Evolutionary conservation across 2,888 invertebrate species (phyloP).

Genomic region (Brachyopa scutellaris): DNA sequence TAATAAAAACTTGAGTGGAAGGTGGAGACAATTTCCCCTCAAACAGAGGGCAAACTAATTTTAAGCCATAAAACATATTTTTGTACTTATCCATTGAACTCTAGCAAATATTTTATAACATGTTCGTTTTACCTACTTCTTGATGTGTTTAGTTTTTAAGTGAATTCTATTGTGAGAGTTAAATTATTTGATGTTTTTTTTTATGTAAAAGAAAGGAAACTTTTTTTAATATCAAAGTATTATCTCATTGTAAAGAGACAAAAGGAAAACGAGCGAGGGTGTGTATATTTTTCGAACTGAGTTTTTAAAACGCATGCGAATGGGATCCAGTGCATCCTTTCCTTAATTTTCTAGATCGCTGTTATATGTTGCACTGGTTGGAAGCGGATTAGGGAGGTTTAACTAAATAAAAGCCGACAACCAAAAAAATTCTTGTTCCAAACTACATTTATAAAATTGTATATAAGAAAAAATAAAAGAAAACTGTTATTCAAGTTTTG

Average conservation of each 20-base stretch:
- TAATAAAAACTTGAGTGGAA: background rate
- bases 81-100: slow-evolving; percentile 46
- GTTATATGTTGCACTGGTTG: background rate
- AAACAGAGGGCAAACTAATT: slow-evolving; percentile 1
- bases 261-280: too few relatives aligned
- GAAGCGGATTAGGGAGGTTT: background rate
- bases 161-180: slow-evolving; percentile 16
- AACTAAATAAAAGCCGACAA: slow-evolving; percentile 34
- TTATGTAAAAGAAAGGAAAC: background rate
- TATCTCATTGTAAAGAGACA: background rate
- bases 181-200: slow-evolving; percentile 20
- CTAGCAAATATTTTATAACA: background rate
- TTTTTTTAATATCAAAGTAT: slow-evolving; percentile 32
- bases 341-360: too few relatives aligned
- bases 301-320: background rate
- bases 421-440: slow-evolving; percentile 59
- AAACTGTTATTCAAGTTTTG: slow-evolving; percentile 63
- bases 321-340: background rate
- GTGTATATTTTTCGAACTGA: slow-evolving; percentile 15
- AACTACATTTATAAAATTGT: slow-evolving; percentile 6
- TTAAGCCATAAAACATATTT: slow-evolving; percentile 38
- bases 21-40: background rate
- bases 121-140: background rate
- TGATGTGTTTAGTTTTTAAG: slow-evolving; percentile 43
- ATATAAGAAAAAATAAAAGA: background rate